These are phyloP conservation scores for Cataglyphis livida DNA, from an alignment of 2,888 invertebrate genomes.

Conservation along the genomic window DNA sequence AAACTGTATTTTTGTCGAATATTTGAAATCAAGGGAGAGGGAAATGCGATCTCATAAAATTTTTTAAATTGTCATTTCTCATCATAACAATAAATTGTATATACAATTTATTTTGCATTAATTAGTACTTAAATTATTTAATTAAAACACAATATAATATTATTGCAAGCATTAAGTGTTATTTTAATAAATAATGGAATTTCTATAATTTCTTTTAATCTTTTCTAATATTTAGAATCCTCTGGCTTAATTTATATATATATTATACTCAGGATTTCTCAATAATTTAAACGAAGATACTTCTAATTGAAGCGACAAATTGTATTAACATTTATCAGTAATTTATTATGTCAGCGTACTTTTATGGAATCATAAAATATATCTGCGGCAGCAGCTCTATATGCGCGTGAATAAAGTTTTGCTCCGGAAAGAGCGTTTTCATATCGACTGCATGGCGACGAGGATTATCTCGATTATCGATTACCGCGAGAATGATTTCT, in stretches of 20 bases:
- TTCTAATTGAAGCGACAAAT: constrained; percentile 25
- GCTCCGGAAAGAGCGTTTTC: constrained; percentile 43
- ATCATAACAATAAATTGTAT: not conserved
- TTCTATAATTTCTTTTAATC: not conserved
- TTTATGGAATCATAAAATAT: constrained; percentile 40
- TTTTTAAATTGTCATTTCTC: not conserved
- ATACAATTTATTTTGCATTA: not conserved
- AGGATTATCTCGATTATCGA: constrained; percentile 55
- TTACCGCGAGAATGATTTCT: constrained; percentile 36
- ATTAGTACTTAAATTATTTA: not conserved
- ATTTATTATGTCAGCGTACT: constrained; percentile 42
- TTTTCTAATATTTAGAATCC: not conserved
- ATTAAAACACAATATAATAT: not conserved
- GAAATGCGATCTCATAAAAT: not conserved
- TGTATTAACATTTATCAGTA: constrained; percentile 46
- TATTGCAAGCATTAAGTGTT: not conserved
- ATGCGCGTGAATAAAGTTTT: constrained; percentile 53
- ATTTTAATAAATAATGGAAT: not conserved
- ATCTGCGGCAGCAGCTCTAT: constrained; percentile 39
- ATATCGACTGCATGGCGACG: constrained; percentile 19
- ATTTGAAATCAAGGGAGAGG: not conserved
- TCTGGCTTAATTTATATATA: not conserved
- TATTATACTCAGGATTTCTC: not conserved
- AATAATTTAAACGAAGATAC: not conserved
- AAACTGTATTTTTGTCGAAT: not conserved